Conservation (phyloP, 2,113 vertebrate species). For the Nannobrachium achirus region DNA sequence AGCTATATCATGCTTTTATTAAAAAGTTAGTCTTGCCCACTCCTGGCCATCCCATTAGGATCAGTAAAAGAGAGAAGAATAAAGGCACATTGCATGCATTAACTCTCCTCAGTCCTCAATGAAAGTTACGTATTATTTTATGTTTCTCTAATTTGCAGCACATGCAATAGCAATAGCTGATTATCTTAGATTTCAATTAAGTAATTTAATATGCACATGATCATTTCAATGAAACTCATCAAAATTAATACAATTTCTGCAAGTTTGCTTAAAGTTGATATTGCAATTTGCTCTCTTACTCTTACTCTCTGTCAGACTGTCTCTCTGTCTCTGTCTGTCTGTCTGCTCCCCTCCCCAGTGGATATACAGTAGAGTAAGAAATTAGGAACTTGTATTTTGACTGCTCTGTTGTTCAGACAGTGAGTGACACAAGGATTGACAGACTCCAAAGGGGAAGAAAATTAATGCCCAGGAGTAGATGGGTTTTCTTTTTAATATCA, state of each 20-base stretch:
- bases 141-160: no score
- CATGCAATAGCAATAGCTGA: background rate
- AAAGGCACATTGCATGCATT: no score
- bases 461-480: slow-evolving; percentile 35
- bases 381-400: slow-evolving; percentile 18
- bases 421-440: slow-evolving; percentile 46
- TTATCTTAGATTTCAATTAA: background rate
- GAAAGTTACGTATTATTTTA: no score
- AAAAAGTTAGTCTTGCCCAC: slow-evolving; percentile 9
- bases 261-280: no score
- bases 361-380: background rate
- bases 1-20: slow-evolving; percentile 16
- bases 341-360: background rate
- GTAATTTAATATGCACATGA: background rate
- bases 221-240: background rate
- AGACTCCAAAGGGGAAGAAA: slow-evolving; percentile 45
- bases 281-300: no score
- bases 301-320: no score
- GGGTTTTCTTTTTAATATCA: background rate
- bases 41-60: background rate
- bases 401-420: slow-evolving; percentile 7
- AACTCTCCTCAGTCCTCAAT: no score
- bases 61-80: no score
- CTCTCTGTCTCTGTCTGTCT: background rate
- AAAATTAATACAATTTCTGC: no score